Conservation (phyloP, 2,113 vertebrate genomes). For the Oxygymnocypris stewartii region DNA sequence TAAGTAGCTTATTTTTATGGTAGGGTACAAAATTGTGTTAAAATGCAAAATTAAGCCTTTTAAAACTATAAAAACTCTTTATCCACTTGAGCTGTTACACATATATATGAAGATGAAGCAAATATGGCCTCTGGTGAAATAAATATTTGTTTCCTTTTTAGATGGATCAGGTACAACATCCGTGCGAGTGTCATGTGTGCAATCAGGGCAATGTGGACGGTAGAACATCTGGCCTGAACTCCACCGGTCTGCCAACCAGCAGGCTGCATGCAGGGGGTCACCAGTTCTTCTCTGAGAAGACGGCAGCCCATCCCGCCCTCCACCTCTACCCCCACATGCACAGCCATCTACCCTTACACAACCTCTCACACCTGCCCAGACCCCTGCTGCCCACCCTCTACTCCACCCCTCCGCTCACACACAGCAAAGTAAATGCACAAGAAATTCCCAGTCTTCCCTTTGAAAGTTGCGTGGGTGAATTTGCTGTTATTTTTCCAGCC, state of each 20-base stretch:
- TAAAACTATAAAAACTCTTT: background rate
- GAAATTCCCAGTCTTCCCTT: background rate
- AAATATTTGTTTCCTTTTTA: conserved; percentile 53
- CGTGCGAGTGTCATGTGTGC: conserved; percentile 96
- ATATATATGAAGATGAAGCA: background rate
- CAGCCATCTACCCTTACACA: conserved; percentile 92
- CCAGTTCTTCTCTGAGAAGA: conserved; percentile 93
- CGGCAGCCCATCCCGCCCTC: conserved; percentile 88
- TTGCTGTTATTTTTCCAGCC: conserved; percentile 48
- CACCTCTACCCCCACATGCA: conserved; percentile 98
- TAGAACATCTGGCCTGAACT: conserved; percentile 73
- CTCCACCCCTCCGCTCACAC: conserved; percentile 89
- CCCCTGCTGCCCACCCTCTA: conserved; percentile 92
- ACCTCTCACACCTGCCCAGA: conserved; percentile 86
- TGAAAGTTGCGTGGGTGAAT: background rate
- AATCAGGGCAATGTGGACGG: conserved; percentile 86
- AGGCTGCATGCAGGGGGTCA: conserved; percentile 83
- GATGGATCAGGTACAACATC: conserved; percentile 83
- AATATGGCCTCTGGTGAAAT: background rate
- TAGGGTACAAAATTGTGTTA: background rate
- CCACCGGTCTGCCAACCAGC: conserved; percentile 78
- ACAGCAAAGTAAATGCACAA: conserved; percentile 83
- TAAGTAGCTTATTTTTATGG: background rate
- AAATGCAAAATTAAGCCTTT: background rate
- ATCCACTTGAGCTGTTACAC: background rate